A percentile compares a stretch with the other conserved stretches of the same genome.
These are phyloP conservation scores for Carassius gibelio DNA, from an alignment of 2,113 vertebrate genomes.

Conservation along the genomic window DNA sequence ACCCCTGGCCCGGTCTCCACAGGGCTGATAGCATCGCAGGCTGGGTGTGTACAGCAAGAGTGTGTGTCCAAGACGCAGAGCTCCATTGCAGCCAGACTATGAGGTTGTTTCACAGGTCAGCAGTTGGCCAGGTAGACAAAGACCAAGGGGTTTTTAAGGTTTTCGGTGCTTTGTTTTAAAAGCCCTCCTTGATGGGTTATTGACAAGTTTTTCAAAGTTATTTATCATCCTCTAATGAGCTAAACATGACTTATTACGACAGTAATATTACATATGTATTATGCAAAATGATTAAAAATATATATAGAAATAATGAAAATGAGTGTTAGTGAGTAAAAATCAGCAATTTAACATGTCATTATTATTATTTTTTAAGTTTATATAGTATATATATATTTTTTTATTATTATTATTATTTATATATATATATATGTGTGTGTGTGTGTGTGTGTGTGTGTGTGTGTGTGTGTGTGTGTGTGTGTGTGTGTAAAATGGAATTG, in stretches of 20 bases:
- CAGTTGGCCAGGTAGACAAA: constrained; percentile 72
- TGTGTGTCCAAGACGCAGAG: constrained; percentile 53
- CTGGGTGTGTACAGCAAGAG: constrained; percentile 56
- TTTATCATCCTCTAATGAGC: not conserved
- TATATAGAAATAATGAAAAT: no score
- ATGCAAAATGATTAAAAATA: no score
- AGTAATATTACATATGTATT: no score
- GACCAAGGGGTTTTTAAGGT: constrained; percentile 60
- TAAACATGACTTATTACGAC: not conserved
- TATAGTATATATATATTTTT: no score
- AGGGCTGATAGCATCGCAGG: constrained; percentile 70
- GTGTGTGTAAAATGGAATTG: not conserved
- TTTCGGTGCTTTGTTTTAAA: not conserved
- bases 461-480: no score
- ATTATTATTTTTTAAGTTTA: no score
- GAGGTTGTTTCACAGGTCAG: constrained; percentile 75
- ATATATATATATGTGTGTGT: not conserved
- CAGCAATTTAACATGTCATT: no score
- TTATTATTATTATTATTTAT: not conserved
- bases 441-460: no score
- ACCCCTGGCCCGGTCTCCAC: constrained; percentile 43
- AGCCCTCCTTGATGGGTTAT: not conserved
- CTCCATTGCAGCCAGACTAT: constrained; percentile 62
- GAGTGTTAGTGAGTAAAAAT: no score
- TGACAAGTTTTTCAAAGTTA: not conserved